These are phyloP conservation scores for Panorpa germanica DNA, from an alignment of 2,888 invertebrate species.

Conservation along the genomic window DNA sequence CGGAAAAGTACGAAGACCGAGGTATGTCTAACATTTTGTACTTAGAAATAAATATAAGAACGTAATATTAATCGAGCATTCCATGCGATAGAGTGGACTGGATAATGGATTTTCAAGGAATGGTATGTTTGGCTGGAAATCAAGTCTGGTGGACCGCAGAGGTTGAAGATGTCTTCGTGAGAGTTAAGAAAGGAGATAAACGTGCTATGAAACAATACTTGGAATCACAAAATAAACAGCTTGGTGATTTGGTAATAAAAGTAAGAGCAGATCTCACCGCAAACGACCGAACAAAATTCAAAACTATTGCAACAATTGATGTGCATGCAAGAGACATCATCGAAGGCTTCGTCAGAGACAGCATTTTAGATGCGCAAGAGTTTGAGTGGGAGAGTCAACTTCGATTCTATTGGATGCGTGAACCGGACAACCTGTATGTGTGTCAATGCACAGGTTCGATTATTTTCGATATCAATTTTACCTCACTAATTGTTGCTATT, in stretches of 20 bases:
- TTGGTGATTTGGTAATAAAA: conserved; percentile 66
- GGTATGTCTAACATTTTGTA: conserved; percentile 23
- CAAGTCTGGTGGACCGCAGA: conserved; percentile 95
- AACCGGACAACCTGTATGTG: conserved; percentile 60
- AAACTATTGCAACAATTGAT: conserved; percentile 76
- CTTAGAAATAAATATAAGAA: not conserved
- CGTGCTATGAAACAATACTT: conserved; percentile 83
- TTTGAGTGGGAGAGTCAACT: conserved; percentile 92
- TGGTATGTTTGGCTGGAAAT: conserved; percentile 69
- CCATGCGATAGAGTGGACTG: conserved; percentile 53
- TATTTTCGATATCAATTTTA: not conserved
- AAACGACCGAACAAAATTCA: conserved; percentile 76
- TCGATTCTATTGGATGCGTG: conserved; percentile 77
- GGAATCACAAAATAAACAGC: conserved; percentile 50
- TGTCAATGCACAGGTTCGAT: conserved; percentile 55
- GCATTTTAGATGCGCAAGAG: conserved; percentile 65
- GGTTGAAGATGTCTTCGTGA: conserved; percentile 73
- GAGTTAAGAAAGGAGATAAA: conserved; percentile 49
- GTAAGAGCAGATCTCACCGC: conserved; percentile 44
- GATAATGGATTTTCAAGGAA: conserved; percentile 80
- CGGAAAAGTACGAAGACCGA: conserved; percentile 47
- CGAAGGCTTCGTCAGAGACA: conserved; percentile 59
- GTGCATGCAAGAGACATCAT: conserved; percentile 85
- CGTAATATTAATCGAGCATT: not conserved
- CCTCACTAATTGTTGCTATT: not conserved